Evolutionary conservation across 2,888 invertebrate genomes (phyloP), one percentile per base, ranked within the genome.

Genomic region (Suillia variegata): DNA sequence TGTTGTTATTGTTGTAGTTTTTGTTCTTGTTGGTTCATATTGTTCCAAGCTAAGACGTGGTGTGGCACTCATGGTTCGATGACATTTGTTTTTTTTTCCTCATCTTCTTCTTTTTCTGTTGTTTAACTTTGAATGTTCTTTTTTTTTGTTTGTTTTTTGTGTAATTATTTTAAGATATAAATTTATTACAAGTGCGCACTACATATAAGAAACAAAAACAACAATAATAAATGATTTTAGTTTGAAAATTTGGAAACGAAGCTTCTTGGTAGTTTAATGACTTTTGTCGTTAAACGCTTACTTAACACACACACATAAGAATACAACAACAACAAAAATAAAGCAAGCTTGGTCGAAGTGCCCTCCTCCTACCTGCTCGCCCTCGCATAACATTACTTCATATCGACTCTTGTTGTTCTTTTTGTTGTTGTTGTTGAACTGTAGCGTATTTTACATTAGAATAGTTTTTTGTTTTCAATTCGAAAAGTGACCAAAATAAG

Each of bases 161-260:
- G 65, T 70, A 73, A 73, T 73, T 73, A 73, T 72, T 68, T 70
- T 75, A 73, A 75, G 66, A 74, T 68, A 71, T 70, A 70, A 73
- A 71, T 73, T 71, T 74, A 61, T 65, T 62, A 58, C 55, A 62
- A 60, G 52, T 49, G 60, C 58, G 50, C 38, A 50, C 50, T 20
- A 52, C 58, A 60, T 21, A 17, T 18, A 24, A 52, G 20, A n/a
- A 12, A 17, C 50, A 24, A 50, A 58, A 69, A 63, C 66, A 62
- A 61, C 64, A 64, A 65, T 57, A 66, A 62, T 68, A 71, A 72
- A 73, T 70, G 72, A 71, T 62, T 69, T 71, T 56, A 65, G 67
- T 66, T 52, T 52, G 17, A 26, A 38, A 38, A 38, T 38, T 13
- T 12, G 4, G n/a, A 38, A 38, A 38, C 6, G n/a, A 5, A 38